Evolutionary conservation across 2,113 vertebrate genomes (phyloP), one percentile per base, ranked within the genome.

Genomic region (Fukomys damarensis): DNA sequence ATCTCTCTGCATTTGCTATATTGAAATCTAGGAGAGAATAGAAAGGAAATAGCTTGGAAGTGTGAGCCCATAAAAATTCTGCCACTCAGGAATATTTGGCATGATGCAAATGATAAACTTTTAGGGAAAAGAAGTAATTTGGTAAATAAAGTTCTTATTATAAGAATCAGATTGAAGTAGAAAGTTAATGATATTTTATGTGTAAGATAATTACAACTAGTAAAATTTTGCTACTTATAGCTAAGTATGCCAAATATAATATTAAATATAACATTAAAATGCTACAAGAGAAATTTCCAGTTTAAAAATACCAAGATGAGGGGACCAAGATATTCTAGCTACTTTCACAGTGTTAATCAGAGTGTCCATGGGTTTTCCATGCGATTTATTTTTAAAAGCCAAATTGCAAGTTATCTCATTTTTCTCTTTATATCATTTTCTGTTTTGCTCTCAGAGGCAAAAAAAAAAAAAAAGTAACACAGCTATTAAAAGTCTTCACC

Each of bases 101-200:
- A 76, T 38, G 56, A 77, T 26, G 1, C 4, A 26, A 65, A 95
- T 54, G 76, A 83, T 10, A 86, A 80, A 93, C 20, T 32, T 91
- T 22, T 3, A 30, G 3, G 9, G 35, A 87, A 95, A 91, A 85
- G 32, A 54, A 93, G 72, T 41, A 35, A 81, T 94, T 26, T 86
- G 54, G 19, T 93, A 94, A 95, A 94, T n/a, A 85, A 92, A 93
- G 20, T 24, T 61, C 65, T 87, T 68, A 49, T 49, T 49, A 19
- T 58, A 63, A 97, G 35, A 89, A 8, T 49, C 72, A 91, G 26
- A 81, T 2, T 68, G 86, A 93, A 68, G 35, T 72, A 24, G 59
- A 95, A 88, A 86, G 46, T n/a, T 65, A 80, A 58, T 17, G 35
- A 20, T 65, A 72, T 46, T 70, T 84, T n/a, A 41, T 4, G 59